A percentile compares a stretch with the other conserved stretches of the same genome.
Conservation (phyloP, 1,140 invertebrate species). For the Lordiphosa stackelbergi region DNA sequence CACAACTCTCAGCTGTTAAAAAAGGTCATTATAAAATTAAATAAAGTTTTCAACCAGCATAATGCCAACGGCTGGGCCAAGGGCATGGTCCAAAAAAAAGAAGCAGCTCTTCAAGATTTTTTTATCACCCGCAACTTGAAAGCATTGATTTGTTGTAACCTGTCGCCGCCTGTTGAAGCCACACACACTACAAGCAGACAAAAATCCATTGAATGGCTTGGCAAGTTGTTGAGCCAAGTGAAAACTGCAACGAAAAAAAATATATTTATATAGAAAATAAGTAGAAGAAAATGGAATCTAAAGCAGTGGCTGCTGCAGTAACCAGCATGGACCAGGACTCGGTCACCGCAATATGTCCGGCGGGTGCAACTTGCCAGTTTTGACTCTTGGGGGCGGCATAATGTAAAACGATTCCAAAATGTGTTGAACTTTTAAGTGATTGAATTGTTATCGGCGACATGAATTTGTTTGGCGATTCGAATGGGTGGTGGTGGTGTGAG, state of each 20-base stretch:
- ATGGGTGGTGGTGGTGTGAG: slow-evolving; percentile 16
- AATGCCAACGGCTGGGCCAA: no score
- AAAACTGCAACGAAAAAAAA: slow-evolving; percentile 34
- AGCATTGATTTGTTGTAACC: slow-evolving; percentile 28
- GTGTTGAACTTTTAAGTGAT: slow-evolving; percentile 66
- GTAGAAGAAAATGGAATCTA: slow-evolving; percentile 37
- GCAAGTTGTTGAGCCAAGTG: slow-evolving; percentile 44
- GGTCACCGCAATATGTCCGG: slow-evolving; percentile 33
- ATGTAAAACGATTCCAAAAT: slow-evolving; percentile 55
- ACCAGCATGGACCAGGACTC: slow-evolving; percentile 23
- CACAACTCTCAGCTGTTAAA: no score
- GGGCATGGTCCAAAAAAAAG: slow-evolving; percentile 1
- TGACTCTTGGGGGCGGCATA: slow-evolving; percentile 26
- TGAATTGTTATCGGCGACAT: slow-evolving; percentile 64
- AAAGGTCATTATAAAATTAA: slow-evolving; percentile 24
- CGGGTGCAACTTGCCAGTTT: slow-evolving; percentile 25
- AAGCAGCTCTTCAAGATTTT: background rate
- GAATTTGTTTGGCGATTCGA: slow-evolving; percentile 55
- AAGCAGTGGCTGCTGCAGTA: slow-evolving; percentile 25
- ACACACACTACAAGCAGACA: slow-evolving; percentile 20
- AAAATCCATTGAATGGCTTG: slow-evolving; percentile 38
- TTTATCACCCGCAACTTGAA: background rate
- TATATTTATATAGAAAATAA: slow-evolving; percentile 30
- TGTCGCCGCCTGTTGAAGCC: slow-evolving; percentile 26
- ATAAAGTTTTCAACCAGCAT: slow-evolving; percentile 1